Percentiles rank a stretch among this genome's conserved stretches.
These are phyloP conservation scores for Aurelia aurita complex sp. Pacific DNA, from an alignment of 30 jellyfish, hydroid and myxozoan species.

Conservation along the genomic window DNA sequence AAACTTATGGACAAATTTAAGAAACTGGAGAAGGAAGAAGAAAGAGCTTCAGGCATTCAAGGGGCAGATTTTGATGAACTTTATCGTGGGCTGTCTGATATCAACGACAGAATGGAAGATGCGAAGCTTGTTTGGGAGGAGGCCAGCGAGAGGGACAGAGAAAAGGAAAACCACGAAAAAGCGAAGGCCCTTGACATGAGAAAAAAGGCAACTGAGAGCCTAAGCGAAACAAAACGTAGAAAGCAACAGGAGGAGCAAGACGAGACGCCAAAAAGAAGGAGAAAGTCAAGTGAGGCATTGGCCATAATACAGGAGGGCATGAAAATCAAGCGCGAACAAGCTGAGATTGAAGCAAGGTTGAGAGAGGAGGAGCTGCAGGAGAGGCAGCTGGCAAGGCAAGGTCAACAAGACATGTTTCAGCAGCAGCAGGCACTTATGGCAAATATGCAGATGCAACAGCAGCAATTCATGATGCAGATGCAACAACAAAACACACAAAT, in stretches of 20 bases:
- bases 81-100: too few species aligned
- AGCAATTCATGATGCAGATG: constrained; percentile 34
- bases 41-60: constrained; percentile 53
- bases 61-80: constrained; percentile 59
- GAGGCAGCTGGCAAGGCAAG: constrained; percentile 17
- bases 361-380: constrained; percentile 42
- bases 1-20: constrained; percentile 43
- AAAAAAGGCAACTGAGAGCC: constrained; percentile 57
- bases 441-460: constrained; percentile 28
- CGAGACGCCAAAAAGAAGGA: constrained; percentile 23
- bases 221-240: not conserved
- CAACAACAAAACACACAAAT: constrained; percentile 33
- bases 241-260: constrained; percentile 41
- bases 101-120: too few species aligned
- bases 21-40: constrained; percentile 26
- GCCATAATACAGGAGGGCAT: constrained; percentile 37
- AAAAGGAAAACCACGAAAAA: constrained; percentile 6
- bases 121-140: constrained; percentile 1
- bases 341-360: constrained; percentile 7
- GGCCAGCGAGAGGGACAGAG: constrained; percentile 22
- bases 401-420: constrained; percentile 28
- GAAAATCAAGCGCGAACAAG: constrained; percentile 23
- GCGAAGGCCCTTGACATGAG: constrained; percentile 11
- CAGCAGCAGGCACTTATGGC: constrained; percentile 25
- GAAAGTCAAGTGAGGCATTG: constrained; percentile 28